A percentile compares a stretch with the other conserved stretches of the same genome.
These are phyloP conservation scores for Sarcophaga carnaria DNA, from an alignment of 2,888 invertebrate species.

Conservation along the genomic window DNA sequence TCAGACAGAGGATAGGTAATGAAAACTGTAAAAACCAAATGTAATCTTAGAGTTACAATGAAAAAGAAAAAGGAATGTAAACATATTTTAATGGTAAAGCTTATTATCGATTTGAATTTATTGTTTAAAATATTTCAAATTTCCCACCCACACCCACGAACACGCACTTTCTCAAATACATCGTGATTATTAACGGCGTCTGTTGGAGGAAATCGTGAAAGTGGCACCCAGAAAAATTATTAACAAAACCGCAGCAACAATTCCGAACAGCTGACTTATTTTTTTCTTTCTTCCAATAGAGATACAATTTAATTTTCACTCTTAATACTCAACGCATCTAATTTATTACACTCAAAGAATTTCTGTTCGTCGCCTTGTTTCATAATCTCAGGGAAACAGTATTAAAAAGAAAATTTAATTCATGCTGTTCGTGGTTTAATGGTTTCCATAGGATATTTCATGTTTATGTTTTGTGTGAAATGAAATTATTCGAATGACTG, in stretches of 20 bases:
- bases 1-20: background rate
- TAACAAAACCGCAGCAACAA: background rate
- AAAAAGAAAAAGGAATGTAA: background rate
- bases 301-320: too few relatives aligned
- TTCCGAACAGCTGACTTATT: background rate
- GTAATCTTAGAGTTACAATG: background rate
- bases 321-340: too few relatives aligned
- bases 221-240: background rate
- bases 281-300: background rate
- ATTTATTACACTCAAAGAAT: background rate
- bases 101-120: background rate
- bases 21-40: background rate
- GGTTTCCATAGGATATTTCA: too few relatives aligned
- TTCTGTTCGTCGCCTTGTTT: background rate
- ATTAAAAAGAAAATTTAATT: background rate
- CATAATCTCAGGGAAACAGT: background rate
- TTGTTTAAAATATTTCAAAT: conserved; percentile 6
- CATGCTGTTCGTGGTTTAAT: background rate
- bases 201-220: background rate
- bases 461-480: too few relatives aligned
- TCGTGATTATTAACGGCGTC: conserved; percentile 1
- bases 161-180: background rate
- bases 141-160: background rate
- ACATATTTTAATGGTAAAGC: background rate
- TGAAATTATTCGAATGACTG: conserved; percentile 5